Conservation (phyloP, 2,113 vertebrate genomes). For the Aphelocoma coerulescens region DNA sequence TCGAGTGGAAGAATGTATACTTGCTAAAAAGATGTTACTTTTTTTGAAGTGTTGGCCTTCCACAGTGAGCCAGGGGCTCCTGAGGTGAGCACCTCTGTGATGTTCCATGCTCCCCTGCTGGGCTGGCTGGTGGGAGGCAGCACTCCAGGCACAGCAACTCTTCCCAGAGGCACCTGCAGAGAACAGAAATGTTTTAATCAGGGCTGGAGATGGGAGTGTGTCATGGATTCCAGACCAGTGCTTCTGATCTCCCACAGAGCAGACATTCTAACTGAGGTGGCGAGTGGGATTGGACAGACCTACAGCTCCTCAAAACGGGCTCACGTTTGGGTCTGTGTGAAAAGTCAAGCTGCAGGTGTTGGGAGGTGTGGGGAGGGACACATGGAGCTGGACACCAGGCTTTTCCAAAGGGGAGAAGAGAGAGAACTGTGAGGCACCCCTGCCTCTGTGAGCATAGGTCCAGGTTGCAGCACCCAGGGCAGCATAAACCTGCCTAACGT, state of each 20-base stretch:
- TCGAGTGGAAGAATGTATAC: neutral
- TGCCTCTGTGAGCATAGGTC: neutral
- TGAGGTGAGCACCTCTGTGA: neutral
- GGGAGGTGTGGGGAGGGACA: neutral
- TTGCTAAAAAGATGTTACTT: neutral
- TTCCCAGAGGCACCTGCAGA: neutral
- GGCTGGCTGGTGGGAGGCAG: neutral
- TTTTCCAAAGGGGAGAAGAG: neutral
- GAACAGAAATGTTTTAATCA: neutral
- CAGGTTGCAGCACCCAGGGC: neutral
- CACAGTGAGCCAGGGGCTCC: neutral
- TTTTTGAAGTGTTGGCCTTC: neutral
- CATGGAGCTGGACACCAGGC: fast-evolving
- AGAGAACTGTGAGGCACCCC: neutral
- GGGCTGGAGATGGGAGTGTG: neutral
- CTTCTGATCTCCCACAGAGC: neutral
- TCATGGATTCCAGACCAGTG: fast-evolving
- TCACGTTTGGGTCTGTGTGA: fast-evolving
- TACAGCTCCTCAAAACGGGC: neutral
- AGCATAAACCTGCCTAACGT: neutral
- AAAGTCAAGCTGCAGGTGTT: neutral
- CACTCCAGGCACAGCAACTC: neutral
- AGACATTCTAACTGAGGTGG: neutral
- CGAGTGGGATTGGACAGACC: neutral
- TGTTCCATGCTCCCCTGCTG: neutral